A percentile compares a stretch with the other conserved stretches of the same genome.
phyloP scores from a whole-genome alignment of 2,113 vertebrate species.

The Laterallus jamaicensis region DNA sequence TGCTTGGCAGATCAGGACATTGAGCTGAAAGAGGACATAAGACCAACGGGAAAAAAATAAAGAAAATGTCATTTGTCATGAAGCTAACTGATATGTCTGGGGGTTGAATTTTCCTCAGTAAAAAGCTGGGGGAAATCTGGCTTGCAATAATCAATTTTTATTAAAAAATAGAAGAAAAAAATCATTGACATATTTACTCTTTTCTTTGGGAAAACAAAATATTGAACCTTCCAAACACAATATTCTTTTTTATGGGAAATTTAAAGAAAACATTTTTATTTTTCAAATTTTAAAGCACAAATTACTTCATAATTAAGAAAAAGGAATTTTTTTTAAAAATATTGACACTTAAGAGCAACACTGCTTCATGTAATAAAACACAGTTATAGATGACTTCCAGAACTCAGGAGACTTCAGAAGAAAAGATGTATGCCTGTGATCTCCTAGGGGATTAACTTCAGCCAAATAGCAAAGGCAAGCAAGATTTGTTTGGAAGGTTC shows the following conservation, averaged over 20 bases:
- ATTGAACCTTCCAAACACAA: fast-evolving
- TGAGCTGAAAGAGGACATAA: not conserved
- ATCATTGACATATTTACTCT: not conserved
- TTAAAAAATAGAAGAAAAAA: not conserved
- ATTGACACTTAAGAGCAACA: not conserved
- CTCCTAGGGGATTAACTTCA: not conserved
- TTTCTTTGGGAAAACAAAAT: not conserved
- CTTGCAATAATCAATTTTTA: not conserved
- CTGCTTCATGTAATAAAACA: not conserved
- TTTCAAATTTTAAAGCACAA: not conserved
- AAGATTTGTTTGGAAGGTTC: not conserved
- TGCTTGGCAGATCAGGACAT: fast-evolving
- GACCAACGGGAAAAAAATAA: not conserved
- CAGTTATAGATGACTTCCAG: not conserved
- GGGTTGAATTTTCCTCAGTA: not conserved
- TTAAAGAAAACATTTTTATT: not conserved
- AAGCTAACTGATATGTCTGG: not conserved
- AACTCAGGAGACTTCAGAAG: not conserved
- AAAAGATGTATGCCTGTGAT: not conserved
- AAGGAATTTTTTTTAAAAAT: not conserved
- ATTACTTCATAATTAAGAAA: not conserved
- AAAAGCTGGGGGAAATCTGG: not conserved
- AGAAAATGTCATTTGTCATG: not conserved
- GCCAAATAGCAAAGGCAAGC: not conserved
- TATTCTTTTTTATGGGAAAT: not conserved